Percentiles rank a stretch among this genome's conserved stretches.
phyloP scores from a whole-genome alignment of 2,888 invertebrate genomes.

The Drosophila peninsularis region DNA sequence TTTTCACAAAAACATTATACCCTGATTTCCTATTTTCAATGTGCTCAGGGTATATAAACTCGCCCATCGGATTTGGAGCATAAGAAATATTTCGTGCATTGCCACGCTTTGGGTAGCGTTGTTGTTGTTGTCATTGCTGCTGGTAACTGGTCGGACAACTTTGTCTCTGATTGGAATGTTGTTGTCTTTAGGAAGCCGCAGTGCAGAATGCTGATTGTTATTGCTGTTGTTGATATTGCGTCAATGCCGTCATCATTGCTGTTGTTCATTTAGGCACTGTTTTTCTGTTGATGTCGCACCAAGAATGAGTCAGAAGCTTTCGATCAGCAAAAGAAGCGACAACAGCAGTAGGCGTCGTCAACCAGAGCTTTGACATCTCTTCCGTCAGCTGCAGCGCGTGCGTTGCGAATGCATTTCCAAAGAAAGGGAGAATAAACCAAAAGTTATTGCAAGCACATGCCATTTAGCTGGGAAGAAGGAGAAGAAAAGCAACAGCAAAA shows the following conservation, averaged over 20 bases:
- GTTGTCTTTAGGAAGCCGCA: conserved; percentile 65
- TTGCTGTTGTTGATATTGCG: conserved; percentile 28
- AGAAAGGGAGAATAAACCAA: conserved; percentile 1
- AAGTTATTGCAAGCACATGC: conserved; percentile 13
- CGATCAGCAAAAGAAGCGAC: conserved; percentile 10
- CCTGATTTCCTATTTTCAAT: no score
- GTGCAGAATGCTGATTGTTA: conserved; percentile 19
- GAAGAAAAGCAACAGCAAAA: no score
- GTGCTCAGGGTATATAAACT: no score
- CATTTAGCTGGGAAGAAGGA: no score
- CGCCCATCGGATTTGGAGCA: conserved; percentile 70
- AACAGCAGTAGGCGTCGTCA: conserved; percentile 11
- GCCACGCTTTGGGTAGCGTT: conserved; percentile 42
- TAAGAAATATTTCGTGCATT: conserved; percentile 74
- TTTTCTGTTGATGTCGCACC: conserved; percentile 26
- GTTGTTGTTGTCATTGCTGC: conserved; percentile 34
- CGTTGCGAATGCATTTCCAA: conserved; percentile 48
- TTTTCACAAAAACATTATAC: no score
- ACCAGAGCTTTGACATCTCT: conserved; percentile 7
- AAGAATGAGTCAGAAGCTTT: conserved; percentile 43
- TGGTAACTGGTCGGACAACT: conserved; percentile 77
- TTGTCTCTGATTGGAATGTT: conserved; percentile 69
- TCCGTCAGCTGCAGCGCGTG: conserved; percentile 30
- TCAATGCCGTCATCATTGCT: conserved; percentile 53
- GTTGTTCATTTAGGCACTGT: conserved; percentile 25